phyloP scores from a whole-genome alignment of 2,888 invertebrate species.

The Caenorhabditis sinica region DNA sequence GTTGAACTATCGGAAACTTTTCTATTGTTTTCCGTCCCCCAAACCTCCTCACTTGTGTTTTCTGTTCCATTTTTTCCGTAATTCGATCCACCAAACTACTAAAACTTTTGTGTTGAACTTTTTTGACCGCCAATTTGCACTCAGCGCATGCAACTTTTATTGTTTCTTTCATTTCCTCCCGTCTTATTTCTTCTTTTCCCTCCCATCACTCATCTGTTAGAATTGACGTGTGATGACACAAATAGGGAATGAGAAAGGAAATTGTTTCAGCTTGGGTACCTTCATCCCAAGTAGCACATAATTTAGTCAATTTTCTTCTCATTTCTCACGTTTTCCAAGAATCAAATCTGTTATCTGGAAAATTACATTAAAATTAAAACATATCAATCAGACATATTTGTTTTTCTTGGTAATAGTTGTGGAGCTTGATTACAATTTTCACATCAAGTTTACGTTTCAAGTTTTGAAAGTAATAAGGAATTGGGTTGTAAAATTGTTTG shows the following conservation, averaged over 20 bases:
- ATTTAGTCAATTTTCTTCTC: constrained; percentile 13
- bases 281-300: not conserved
- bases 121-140: constrained; percentile 57
- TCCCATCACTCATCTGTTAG: constrained; percentile 16
- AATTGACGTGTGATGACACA: constrained; percentile 38
- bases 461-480: constrained; percentile 32
- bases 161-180: constrained; percentile 37
- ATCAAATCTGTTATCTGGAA: constrained; percentile 4
- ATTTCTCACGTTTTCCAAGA: constrained; percentile 47
- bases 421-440: constrained; percentile 41
- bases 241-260: constrained; percentile 15
- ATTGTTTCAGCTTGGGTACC: constrained; percentile 40
- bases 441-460: not conserved
- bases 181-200: constrained; percentile 1
- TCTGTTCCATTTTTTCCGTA: constrained; percentile 59
- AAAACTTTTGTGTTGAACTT: constrained; percentile 45
- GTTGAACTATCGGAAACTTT: constrained; percentile 34
- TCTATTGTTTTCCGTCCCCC: constrained; percentile 17
- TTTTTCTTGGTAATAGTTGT: not conserved
- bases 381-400: constrained; percentile 41
- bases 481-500: constrained; percentile 48
- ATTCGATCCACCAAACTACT: constrained; percentile 50
- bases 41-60: constrained; percentile 11
- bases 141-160: constrained; percentile 55
- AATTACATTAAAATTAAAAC: constrained; percentile 28